Evolutionary conservation across 2,888 invertebrate genomes (phyloP).

Genomic region (Micropterix aruncella): DNA sequence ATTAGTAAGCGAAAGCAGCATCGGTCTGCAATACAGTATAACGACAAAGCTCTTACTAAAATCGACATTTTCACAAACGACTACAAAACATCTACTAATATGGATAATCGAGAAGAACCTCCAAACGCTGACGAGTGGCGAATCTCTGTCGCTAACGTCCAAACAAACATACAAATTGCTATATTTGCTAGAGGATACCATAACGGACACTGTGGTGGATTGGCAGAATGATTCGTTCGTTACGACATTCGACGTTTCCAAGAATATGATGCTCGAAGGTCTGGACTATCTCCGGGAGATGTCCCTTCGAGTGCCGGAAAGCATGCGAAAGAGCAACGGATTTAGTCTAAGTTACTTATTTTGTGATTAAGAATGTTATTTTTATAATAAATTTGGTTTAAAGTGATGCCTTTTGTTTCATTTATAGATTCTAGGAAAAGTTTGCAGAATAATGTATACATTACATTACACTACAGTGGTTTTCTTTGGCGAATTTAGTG

Average conservation of each 20-base stretch:
- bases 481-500: no score
- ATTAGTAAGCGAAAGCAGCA: constrained; percentile 32
- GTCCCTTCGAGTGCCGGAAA: constrained; percentile 38
- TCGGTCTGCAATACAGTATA: constrained; percentile 32
- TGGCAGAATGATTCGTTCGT: constrained; percentile 41
- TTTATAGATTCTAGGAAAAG: no score
- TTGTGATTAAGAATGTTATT: no score
- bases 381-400: no score
- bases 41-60: constrained; percentile 41
- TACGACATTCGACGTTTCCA: constrained; percentile 37
- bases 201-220: constrained; percentile 29
- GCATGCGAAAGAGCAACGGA: constrained; percentile 38
- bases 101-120: constrained; percentile 49
- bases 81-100: constrained; percentile 38
- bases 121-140: constrained; percentile 27
- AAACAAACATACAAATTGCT: constrained; percentile 40
- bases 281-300: constrained; percentile 38
- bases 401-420: no score
- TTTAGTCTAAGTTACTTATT: constrained; percentile 38
- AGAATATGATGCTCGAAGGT: constrained; percentile 39
- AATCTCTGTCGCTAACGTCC: constrained; percentile 22
- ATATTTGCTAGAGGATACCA: constrained; percentile 32
- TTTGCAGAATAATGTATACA: no score
- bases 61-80: constrained; percentile 26
- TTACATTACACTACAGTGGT: no score